Evolutionary conservation across 2,113 vertebrate genomes (phyloP), one percentile per base, ranked within the genome.

Genomic region (Pogona vitticeps): DNA sequence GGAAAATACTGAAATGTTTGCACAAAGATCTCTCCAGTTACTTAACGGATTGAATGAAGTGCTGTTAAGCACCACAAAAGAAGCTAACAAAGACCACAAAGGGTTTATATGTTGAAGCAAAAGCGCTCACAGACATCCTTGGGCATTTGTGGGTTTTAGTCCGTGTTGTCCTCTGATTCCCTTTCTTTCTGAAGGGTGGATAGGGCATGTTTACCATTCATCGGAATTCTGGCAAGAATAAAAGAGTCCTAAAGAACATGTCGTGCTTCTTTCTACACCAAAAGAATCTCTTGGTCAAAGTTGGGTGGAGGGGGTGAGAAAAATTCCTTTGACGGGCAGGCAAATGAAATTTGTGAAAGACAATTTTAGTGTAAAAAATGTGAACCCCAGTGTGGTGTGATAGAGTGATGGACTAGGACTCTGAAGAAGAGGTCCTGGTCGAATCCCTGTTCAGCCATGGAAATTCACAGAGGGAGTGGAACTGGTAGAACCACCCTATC

Each of bases 31-130:
- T 80, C 68, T 42, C 0, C 61, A 90, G 91, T 90, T 90, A 86
- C 90, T 87, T 77, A 86, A 76, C 52, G 85, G 90, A 86, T 81
- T 93, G 91, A 91, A 89, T 88, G 80, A 91, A 93, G 90, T 76
- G 83, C 86, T 92, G 15, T 93, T 93, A 88, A 91, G 65, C 86
- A 73, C 79, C 71, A 33, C 89, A 89, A 92, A 91, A 87, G 76
- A 36, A 0, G 71, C 89, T 85, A 82, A 76, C 80, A 40, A 28
- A 59, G 76, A 18, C 52, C 76, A 14, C 4, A 26, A 56, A 33
- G 71, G 3, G 75, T 46, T 86, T 63, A 88, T 56, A n/a, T 75
- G 14, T 33, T 65, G 88, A 89, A 87, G 82, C 40, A 56, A 59
- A n/a, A 42, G 67, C 9, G 83, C 80, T 89, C 81, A 31, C 52